These are phyloP conservation scores for Diadumene lineata DNA, from an alignment of 92 coral and sea anemone genomes.

Conservation along the genomic window DNA sequence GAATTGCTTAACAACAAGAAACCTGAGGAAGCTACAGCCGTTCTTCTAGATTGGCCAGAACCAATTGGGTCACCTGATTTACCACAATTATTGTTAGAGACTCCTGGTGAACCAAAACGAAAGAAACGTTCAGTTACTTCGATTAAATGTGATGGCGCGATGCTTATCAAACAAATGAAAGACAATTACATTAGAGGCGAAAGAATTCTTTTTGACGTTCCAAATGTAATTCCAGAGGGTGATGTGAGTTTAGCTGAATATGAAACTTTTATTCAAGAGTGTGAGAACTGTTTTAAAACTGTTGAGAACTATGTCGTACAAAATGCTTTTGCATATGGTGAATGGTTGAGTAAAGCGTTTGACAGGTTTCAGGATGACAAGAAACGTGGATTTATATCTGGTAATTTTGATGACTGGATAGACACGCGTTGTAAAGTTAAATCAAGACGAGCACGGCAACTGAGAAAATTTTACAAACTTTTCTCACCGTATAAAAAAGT, in stretches of 20 bases:
- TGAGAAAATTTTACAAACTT: slow-evolving; percentile 22
- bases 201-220: slow-evolving; percentile 21
- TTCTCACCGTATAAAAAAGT: slow-evolving; percentile 35
- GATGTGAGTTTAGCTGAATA: slow-evolving; percentile 20
- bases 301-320: slow-evolving; percentile 49
- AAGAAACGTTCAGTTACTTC: slow-evolving; percentile 30
- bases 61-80: slow-evolving; percentile 18
- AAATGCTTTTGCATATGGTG: slow-evolving; percentile 45
- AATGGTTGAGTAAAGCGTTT: slow-evolving; percentile 37
- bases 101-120: slow-evolving; percentile 10
- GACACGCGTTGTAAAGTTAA: slow-evolving; percentile 35
- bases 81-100: slow-evolving; percentile 22
- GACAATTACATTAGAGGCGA: slow-evolving; percentile 31
- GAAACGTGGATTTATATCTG: not conserved
- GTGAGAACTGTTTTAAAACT: slow-evolving; percentile 38
- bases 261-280: slow-evolving; percentile 15
- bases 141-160: slow-evolving; percentile 23
- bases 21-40: slow-evolving; percentile 42
- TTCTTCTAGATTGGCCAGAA: slow-evolving; percentile 38
- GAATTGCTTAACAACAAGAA: slow-evolving; percentile 18
- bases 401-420: slow-evolving; percentile 47
- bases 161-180: slow-evolving; percentile 26
- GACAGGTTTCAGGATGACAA: slow-evolving; percentile 41
- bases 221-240: slow-evolving; percentile 22
- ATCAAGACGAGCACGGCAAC: slow-evolving; percentile 39